Evolutionary conservation across 1,140 invertebrate genomes (phyloP).

Genomic region (Rhyacophila brunnea): DNA sequence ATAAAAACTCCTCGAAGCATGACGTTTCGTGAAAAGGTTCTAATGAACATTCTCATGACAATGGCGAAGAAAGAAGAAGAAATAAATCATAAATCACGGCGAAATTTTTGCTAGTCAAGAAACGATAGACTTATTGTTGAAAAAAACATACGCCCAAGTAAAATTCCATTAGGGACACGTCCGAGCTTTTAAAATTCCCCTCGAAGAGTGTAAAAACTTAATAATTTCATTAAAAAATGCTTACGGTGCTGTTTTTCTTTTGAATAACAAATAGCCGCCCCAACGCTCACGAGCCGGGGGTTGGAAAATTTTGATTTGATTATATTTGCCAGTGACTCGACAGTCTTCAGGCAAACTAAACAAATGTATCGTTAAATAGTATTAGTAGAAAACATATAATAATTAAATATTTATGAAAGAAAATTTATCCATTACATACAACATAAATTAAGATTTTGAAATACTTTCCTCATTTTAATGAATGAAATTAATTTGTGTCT

Average conservation of each 20-base stretch:
- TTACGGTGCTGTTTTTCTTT: slow-evolving; percentile 37
- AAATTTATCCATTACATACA: too few relatives aligned
- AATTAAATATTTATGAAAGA: too few relatives aligned
- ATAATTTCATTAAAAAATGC: slow-evolving; percentile 38
- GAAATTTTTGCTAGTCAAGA: slow-evolving; percentile 34
- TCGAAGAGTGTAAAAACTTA: slow-evolving; percentile 32
- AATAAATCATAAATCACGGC: slow-evolving; percentile 32
- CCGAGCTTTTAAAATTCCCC: slow-evolving; percentile 33
- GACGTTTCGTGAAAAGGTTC: neutral
- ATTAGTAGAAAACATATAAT: too few relatives aligned
- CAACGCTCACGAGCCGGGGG: neutral
- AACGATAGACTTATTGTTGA: slow-evolving; percentile 16
- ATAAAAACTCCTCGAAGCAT: neutral
- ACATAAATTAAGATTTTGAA: too few relatives aligned
- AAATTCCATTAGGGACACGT: slow-evolving; percentile 27
- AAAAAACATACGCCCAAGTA: slow-evolving; percentile 15
- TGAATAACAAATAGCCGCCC: slow-evolving; percentile 36
- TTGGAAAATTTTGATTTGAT: too few relatives aligned
- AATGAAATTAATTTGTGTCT: too few relatives aligned
- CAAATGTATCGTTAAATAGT: too few relatives aligned
- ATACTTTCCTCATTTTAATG: too few relatives aligned
- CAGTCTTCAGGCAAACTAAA: too few relatives aligned
- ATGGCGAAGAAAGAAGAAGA: slow-evolving; percentile 13
- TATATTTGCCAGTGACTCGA: too few relatives aligned
- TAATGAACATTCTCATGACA: slow-evolving; percentile 17